phyloP scores from a whole-genome alignment of 2,797 vertebrate species.

The Thunnus albacares region DNA sequence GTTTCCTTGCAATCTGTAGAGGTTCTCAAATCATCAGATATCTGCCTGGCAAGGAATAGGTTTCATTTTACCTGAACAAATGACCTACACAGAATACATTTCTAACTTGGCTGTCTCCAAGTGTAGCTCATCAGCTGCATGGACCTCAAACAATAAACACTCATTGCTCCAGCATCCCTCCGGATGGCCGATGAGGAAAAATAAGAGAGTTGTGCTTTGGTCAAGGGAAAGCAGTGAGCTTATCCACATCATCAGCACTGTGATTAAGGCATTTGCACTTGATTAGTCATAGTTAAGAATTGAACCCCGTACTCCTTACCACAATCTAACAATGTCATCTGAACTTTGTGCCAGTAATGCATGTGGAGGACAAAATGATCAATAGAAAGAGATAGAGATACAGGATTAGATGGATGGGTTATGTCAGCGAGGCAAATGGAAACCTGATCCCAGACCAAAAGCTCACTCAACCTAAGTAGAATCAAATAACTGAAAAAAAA shows the following conservation, averaged over 20 bases:
- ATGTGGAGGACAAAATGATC: conserved; percentile 41
- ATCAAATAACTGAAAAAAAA: neutral
- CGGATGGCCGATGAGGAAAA: conserved; percentile 34
- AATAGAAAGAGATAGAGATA: conserved; percentile 38
- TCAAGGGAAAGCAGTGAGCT: conserved; percentile 50
- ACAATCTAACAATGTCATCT: conserved; percentile 55
- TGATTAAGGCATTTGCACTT: conserved; percentile 63
- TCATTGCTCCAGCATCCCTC: conserved; percentile 38
- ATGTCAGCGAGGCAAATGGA: conserved; percentile 23
- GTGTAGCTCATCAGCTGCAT: conserved; percentile 29
- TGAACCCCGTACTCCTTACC: conserved; percentile 65
- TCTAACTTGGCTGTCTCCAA: conserved; percentile 36
- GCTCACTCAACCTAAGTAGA: neutral
- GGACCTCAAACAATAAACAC: conserved; percentile 45
- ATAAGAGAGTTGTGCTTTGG: conserved; percentile 40
- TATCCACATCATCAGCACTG: conserved; percentile 49
- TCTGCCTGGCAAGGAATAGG: conserved; percentile 40
- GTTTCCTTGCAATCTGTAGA: conserved; percentile 51
- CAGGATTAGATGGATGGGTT: conserved; percentile 17
- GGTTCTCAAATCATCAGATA: conserved; percentile 32
- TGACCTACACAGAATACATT: conserved; percentile 39
- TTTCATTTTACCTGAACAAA: conserved; percentile 60
- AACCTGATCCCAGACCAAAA: conserved; percentile 34
- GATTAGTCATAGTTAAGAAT: conserved; percentile 69
- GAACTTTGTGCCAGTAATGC: conserved; percentile 18